phyloP scores from a whole-genome alignment of 2,113 vertebrate species.

The Tachysurus fulvidraco region DNA sequence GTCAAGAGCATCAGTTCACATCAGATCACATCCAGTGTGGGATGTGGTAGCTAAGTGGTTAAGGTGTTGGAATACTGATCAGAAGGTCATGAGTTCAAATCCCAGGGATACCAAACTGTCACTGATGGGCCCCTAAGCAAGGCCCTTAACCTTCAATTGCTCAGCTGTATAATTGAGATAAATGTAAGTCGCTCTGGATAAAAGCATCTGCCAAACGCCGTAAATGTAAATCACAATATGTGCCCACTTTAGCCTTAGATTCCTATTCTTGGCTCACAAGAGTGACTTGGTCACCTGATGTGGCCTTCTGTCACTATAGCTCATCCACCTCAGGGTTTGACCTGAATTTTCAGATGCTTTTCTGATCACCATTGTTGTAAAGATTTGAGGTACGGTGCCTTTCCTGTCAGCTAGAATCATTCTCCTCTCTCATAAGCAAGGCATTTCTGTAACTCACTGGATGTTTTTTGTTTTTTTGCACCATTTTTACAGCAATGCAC shows the following conservation, averaged over 20 bases:
- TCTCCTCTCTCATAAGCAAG: background rate
- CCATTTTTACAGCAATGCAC: background rate
- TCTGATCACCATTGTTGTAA: background rate
- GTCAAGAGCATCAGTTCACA: background rate
- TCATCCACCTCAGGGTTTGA: background rate
- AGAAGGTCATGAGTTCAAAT: too few relatives aligned
- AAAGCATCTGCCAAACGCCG: too few relatives aligned
- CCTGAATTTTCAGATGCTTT: background rate
- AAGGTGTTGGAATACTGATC: too few relatives aligned
- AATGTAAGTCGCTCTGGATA: too few relatives aligned
- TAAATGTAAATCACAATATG: background rate
- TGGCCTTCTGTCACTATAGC: background rate
- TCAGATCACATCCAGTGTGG: background rate
- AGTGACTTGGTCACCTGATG: background rate
- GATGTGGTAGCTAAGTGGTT: too few relatives aligned
- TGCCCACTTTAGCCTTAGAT: background rate
- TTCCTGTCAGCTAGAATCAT: background rate
- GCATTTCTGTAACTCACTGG: background rate
- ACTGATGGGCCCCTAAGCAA: too few relatives aligned
- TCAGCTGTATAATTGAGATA: too few relatives aligned
- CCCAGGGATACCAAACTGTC: too few relatives aligned
- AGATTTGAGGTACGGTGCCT: background rate
- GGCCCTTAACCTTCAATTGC: too few relatives aligned
- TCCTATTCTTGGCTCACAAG: background rate
- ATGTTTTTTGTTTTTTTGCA: background rate